phyloP scores from a whole-genome alignment of 2,888 invertebrate species.

The Danaus chrysippus region DNA sequence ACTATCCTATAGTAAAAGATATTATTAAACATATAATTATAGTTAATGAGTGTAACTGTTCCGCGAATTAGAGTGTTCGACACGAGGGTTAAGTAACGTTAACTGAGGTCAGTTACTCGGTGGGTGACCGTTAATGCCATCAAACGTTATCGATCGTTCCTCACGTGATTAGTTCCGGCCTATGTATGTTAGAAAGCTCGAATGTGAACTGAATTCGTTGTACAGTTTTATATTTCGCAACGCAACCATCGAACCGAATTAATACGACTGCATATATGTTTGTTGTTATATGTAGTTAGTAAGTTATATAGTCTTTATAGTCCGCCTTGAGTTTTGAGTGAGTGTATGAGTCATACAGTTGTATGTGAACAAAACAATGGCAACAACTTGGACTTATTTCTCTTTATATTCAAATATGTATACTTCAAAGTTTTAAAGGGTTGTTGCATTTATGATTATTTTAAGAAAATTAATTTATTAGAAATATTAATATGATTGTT shows the following conservation, averaged over 20 bases:
- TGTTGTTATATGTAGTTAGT: no score
- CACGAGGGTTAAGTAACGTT: conserved; percentile 31
- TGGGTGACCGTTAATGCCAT: conserved; percentile 29
- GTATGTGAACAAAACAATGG: no score
- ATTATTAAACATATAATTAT: neutral
- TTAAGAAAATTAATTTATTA: no score
- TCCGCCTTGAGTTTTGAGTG: no score
- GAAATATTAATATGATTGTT: no score
- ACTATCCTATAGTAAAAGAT: no score
- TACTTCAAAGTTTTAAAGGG: no score
- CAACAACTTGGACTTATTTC: no score
- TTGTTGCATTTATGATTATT: no score
- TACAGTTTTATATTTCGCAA: conserved; percentile 12
- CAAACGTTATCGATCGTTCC: conserved; percentile 24
- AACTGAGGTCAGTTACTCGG: conserved; percentile 32
- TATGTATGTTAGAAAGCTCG: conserved; percentile 27
- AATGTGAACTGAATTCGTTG: conserved; percentile 28
- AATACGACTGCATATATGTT: neutral
- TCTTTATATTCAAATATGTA: no score
- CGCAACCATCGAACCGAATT: neutral
- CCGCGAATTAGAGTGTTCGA: conserved; percentile 16
- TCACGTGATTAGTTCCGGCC: conserved; percentile 29
- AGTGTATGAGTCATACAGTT: no score
- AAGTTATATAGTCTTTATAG: no score
- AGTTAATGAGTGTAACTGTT: conserved; percentile 17